Percentiles rank a stretch among this genome's conserved stretches.
Evolutionary conservation across 2,888 invertebrate genomes (phyloP).

Genomic region (Coelopa pilipes): DNA sequence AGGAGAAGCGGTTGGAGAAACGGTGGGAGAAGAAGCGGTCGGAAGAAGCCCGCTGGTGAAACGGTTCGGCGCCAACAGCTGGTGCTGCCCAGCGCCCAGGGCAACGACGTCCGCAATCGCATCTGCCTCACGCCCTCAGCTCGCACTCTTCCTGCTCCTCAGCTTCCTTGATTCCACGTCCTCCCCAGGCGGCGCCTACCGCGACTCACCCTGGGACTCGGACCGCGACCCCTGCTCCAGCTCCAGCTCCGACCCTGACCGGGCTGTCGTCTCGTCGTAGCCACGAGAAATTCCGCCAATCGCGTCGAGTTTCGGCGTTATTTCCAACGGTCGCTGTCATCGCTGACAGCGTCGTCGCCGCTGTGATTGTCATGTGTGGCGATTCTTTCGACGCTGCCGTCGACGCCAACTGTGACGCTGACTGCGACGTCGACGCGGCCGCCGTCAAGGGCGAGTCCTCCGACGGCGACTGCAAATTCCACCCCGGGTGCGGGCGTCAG

Average conservation of each 20-base stretch:
- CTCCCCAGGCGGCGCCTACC: too few relatives aligned
- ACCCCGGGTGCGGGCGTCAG: neutral
- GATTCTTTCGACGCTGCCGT: neutral
- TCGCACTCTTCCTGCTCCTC: too few relatives aligned
- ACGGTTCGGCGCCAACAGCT: constrained; percentile 18
- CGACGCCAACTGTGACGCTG: neutral
- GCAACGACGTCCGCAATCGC: constrained; percentile 15
- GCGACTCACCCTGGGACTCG: too few relatives aligned
- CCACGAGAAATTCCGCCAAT: neutral
- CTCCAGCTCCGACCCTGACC: too few relatives aligned
- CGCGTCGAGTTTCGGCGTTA: neutral
- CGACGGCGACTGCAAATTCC: too few relatives aligned
- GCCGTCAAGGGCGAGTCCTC: too few relatives aligned
- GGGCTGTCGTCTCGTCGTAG: too few relatives aligned
- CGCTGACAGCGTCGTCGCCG: constrained; percentile 36
- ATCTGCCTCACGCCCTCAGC: constrained; percentile 41
- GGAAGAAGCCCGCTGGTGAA: constrained; percentile 20
- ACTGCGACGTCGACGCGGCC: neutral
- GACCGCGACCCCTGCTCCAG: too few relatives aligned
- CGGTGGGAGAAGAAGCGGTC: too few relatives aligned
- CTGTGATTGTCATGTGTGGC: neutral
- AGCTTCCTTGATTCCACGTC: too few relatives aligned
- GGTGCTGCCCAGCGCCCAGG: constrained; percentile 11
- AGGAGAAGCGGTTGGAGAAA: neutral
- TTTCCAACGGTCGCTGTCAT: constrained; percentile 5